Conservation (phyloP, 2,797 vertebrate species). For the Semotilus atromaculatus region DNA sequence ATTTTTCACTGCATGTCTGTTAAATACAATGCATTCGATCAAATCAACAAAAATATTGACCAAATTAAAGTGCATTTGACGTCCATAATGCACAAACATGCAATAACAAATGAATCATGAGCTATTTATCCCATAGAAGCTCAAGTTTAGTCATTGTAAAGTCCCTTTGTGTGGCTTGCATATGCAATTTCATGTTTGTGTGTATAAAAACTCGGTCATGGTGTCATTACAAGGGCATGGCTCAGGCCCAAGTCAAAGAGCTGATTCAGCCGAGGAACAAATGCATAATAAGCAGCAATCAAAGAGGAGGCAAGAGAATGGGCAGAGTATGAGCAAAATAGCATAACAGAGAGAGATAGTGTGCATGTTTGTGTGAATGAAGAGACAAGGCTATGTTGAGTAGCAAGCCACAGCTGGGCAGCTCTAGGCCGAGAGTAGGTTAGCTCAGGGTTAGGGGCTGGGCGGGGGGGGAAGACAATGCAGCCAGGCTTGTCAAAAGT, state of each 20-base stretch:
- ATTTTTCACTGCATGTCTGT: background rate
- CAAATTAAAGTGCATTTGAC: background rate
- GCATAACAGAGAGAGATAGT: conserved; percentile 15
- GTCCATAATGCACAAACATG: background rate
- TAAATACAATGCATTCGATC: background rate
- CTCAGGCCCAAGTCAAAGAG: conserved; percentile 59
- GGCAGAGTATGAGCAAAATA: background rate
- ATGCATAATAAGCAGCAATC: conserved; percentile 59
- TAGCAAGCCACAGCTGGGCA: conserved; percentile 66
- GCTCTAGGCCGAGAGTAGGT: conserved; percentile 63
- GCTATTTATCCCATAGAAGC: background rate
- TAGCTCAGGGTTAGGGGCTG: conserved; percentile 37
- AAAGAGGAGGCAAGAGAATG: conserved; percentile 35
- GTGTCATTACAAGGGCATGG: conserved; percentile 63
- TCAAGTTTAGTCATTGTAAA: background rate
- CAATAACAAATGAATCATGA: background rate
- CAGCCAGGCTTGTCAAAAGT: conserved; percentile 69
- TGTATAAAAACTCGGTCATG: conserved; percentile 29
- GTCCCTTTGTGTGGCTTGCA: conserved; percentile 12
- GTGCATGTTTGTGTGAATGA: conserved; percentile 19
- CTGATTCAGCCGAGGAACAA: conserved; percentile 55
- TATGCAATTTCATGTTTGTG: conserved; percentile 7
- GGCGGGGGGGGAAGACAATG: conserved; percentile 64
- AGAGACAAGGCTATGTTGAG: conserved; percentile 70
- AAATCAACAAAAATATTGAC: background rate